These are phyloP conservation scores for Agriopis aurantiaria DNA, from an alignment of 2,888 invertebrate genomes.

Conservation along the genomic window DNA sequence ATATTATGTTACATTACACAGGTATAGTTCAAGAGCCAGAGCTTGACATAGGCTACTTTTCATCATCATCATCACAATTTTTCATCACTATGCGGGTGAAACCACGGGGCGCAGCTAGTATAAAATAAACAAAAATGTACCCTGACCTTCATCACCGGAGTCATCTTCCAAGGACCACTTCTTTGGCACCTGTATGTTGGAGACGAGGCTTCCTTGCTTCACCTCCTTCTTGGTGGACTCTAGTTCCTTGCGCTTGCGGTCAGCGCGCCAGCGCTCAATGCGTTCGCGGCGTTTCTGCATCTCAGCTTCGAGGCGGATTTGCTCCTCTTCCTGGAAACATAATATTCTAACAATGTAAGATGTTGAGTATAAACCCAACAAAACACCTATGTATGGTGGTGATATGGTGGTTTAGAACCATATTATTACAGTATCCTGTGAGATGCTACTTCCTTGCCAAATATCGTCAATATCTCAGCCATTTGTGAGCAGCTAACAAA, in stretches of 20 bases:
- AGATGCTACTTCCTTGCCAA: too few relatives aligned
- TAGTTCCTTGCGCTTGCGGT: slow-evolving; percentile 95
- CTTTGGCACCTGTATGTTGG: slow-evolving; percentile 89
- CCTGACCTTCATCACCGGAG: slow-evolving; percentile 94
- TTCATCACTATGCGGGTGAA: too few relatives aligned
- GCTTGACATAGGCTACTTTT: too few relatives aligned
- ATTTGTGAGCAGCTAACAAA: too few relatives aligned
- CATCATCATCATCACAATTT: too few relatives aligned
- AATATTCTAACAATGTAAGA: background rate
- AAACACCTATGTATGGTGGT: too few relatives aligned
- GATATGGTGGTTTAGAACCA: too few relatives aligned
- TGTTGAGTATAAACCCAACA: background rate
- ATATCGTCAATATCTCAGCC: too few relatives aligned
- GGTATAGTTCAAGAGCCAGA: too few relatives aligned
- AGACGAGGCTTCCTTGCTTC: slow-evolving; percentile 88
- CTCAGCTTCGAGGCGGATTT: slow-evolving; percentile 95
- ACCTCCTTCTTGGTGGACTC: slow-evolving; percentile 93
- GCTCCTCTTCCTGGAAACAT: slow-evolving; percentile 91
- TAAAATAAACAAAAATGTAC: too few relatives aligned
- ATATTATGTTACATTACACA: background rate
- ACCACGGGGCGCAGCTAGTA: too few relatives aligned
- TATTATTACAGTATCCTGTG: too few relatives aligned
- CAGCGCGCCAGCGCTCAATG: slow-evolving; percentile 98
- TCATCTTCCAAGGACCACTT: slow-evolving; percentile 99
- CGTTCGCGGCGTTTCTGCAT: slow-evolving; percentile 98